Evolutionary conservation across 2,888 invertebrate species (phyloP).

Genomic region (Phrixothrix hirtus): DNA sequence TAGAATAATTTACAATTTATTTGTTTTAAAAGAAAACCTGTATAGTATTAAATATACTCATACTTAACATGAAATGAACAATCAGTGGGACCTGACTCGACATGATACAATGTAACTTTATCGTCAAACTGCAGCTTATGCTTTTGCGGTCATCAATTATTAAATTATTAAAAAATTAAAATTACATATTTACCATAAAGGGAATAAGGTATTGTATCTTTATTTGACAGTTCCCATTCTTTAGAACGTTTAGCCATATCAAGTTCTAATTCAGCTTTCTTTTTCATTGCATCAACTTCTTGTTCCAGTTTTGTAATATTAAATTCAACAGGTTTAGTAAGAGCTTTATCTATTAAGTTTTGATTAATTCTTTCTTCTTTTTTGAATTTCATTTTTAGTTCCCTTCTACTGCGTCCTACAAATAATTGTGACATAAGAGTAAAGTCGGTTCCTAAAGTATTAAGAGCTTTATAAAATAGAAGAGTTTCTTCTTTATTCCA

Average conservation of each 20-base stretch:
- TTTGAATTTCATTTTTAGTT: slow-evolving; percentile 91
- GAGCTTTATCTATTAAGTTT: slow-evolving; percentile 74
- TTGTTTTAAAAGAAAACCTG: too few species aligned
- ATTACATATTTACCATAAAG: background rate
- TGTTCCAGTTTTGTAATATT: slow-evolving; percentile 66
- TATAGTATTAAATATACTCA: too few species aligned
- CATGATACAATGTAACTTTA: too few species aligned
- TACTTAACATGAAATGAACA: too few species aligned
- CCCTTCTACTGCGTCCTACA: slow-evolving; percentile 73
- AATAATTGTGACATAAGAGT: slow-evolving; percentile 84
- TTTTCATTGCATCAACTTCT: slow-evolving; percentile 59
- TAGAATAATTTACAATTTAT: too few species aligned
- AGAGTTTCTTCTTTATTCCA: slow-evolving; percentile 81
- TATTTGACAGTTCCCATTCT: background rate
- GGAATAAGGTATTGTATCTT: background rate
- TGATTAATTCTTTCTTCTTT: slow-evolving; percentile 82
- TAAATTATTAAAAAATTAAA: too few species aligned
- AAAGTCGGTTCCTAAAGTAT: slow-evolving; percentile 91
- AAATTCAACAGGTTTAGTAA: slow-evolving; percentile 71
- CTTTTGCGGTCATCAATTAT: too few species aligned
- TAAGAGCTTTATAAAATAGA: slow-evolving; percentile 89
- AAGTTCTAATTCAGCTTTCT: slow-evolving; percentile 38
- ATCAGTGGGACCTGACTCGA: too few species aligned
- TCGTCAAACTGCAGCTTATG: too few species aligned
- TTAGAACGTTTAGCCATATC: slow-evolving; percentile 2